Base-by-base conservation (phyloP, 2,113 vertebrate species). In the Eurystomus gularis region DNA sequence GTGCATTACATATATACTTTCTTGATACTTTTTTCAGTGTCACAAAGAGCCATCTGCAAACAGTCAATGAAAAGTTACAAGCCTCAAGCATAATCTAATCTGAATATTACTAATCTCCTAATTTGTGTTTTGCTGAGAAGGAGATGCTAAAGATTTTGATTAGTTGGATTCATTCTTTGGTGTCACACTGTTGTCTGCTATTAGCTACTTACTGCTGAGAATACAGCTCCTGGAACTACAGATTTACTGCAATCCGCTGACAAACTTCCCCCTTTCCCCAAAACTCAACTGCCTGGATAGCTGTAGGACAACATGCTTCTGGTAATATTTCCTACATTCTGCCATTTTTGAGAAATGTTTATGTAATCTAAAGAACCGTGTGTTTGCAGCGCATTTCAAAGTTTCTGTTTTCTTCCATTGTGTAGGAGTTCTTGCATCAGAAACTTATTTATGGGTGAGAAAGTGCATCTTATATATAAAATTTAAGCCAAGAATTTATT, bases 111-210 rank as follows among this genome's bases (percentile, higher is more conserved):
- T 61, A 42, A 65, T 90, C 42, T 64, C 42, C 42, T 80, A 46
- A 82, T 90, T 39, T 92, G 29, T 92, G 10, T 68, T 96, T 88
- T 83, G 12, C 26, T 92, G 76, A 86, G 52, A 66, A 89, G 23
- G 26, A 82, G 15, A 64, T 40, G 29, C 4, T 76, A 75, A 81
- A 65, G 5, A 8, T 78, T 90, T 85, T 90, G 23, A 37, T 78
- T 85, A 87, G 33, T 46, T 82, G 37, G 19, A n/a, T 71, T 79
- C 46, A 61, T 17, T 35, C 35, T 73, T 79, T 62, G 23, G 33
- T 68, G 75, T n/a, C 62, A 55, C 13, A 24, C 21, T 37, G 7
- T 37, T 70, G 33, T 65, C 46, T 75, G 13, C n/a, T 66, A 9
- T 75, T 82, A 83, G 24, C 15, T 79, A 13, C 79, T 76, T 80